Evolutionary conservation across 2,113 vertebrate genomes (phyloP), one percentile per base, ranked within the genome.

Genomic region (Addax nasomaculatus): DNA sequence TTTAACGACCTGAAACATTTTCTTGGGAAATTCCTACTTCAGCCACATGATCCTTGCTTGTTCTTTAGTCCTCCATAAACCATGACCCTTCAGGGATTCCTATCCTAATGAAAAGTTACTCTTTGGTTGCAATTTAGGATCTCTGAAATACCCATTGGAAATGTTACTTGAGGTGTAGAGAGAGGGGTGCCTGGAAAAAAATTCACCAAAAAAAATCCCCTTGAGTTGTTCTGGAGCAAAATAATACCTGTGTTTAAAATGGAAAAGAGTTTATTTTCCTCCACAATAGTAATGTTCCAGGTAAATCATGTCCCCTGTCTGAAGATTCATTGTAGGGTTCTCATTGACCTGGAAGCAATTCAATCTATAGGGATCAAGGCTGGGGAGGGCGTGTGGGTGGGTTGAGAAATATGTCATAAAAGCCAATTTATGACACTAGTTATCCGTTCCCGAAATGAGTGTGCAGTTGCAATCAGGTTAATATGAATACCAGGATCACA

Each of bases 51-150:
- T 96, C 39, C 33, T 92, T 85, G 30, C 62, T 93, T 96, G 47
- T 67, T 86, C 39, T 43, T 96, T 67, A 62, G 60, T 78, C 16
- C 55, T 97, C 5, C 1, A 21, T 51, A 76, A 85, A 85, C 85
- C 90, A 17, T 91, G 93, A 86, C 3, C 10, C 94, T 95, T 97
- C 70, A 89, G 25, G 55, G 55, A 58, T 89, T 84, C 60, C 55
- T 43, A 93, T 90, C 55, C 53, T 94, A 85, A 89, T 88, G 67
- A 98, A 95, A 90, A 95, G 93, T 73, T 73, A 64, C 21, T 55
- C 27, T 73, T 16, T 93, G 92, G 76, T 33, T 89, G 11, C 14
- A 58, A 85, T n/a, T 49, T 85, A 89, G 27, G 45, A n/a, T 15
- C 30, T 96, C 85, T 93, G 73, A 94, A 88, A 86, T 94, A 90